These are phyloP conservation scores for Bombus cullumanus DNA, from an alignment of 1,140 invertebrate species.

Conservation along the genomic window DNA sequence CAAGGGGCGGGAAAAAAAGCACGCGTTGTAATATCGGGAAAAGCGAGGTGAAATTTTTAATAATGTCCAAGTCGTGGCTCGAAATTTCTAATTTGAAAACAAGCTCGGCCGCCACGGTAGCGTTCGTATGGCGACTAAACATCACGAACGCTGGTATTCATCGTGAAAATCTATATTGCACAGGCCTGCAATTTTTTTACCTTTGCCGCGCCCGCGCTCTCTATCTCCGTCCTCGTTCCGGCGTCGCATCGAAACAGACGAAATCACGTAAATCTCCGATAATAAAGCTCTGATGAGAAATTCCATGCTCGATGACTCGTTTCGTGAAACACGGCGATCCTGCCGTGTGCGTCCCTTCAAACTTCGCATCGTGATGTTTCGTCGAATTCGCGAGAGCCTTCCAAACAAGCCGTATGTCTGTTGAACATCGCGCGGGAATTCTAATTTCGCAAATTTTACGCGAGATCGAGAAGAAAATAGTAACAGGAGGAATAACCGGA, in stretches of 20 bases:
- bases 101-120: conserved; percentile 26
- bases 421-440: no score
- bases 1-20: neutral
- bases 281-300: conserved; percentile 40
- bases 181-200: conserved; percentile 46
- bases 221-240: neutral
- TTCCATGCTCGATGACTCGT: conserved; percentile 1
- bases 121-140: conserved; percentile 38
- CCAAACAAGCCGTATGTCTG: no score
- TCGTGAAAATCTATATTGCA: conserved; percentile 56
- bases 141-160: conserved; percentile 41
- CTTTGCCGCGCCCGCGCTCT: conserved; percentile 17
- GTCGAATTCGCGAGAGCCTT: neutral
- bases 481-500: neutral
- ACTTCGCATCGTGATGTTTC: neutral
- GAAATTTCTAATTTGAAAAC: conserved; percentile 56
- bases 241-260: conserved; percentile 16
- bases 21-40: conserved; percentile 30
- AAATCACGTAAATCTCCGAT: conserved; percentile 40
- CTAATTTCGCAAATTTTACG: neutral
- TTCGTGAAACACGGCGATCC: neutral
- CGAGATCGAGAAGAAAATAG: neutral
- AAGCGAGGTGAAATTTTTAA: conserved; percentile 38
- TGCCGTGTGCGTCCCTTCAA: neutral
- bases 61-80: conserved; percentile 38